Percentiles rank a stretch among this genome's conserved stretches.
Evolutionary conservation across 2,797 vertebrate species (phyloP).

Genomic region (Eurystomus glaucurus): DNA sequence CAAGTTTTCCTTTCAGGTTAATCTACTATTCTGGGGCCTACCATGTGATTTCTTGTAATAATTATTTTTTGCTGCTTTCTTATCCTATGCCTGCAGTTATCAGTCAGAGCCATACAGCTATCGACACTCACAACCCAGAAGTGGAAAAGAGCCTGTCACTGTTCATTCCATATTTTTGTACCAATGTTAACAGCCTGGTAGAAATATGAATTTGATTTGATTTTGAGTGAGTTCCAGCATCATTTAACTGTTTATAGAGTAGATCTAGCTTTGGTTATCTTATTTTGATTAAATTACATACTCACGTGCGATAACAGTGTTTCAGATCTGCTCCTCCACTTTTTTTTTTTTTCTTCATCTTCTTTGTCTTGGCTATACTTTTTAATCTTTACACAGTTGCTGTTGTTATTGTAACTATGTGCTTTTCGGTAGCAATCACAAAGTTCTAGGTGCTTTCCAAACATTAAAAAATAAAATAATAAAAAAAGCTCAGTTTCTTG

Average conservation of each 20-base stretch:
- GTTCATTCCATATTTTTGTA: not conserved
- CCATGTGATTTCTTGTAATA: not conserved
- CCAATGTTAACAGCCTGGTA: not conserved
- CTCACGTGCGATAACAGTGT: not conserved
- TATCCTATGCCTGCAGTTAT: slow-evolving; percentile 33
- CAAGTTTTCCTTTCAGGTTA: not conserved
- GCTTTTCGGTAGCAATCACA: not conserved
- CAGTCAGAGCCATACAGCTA: slow-evolving; percentile 14
- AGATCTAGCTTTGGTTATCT: not conserved
- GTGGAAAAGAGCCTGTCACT: slow-evolving; percentile 52
- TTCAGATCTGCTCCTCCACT: not conserved
- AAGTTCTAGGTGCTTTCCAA: slow-evolving; percentile 62
- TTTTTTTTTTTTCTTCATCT: not conserved
- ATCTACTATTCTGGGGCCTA: not conserved
- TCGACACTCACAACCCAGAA: slow-evolving; percentile 21
- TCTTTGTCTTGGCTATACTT: not conserved
- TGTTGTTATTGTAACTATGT: not conserved
- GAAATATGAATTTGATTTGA: slow-evolving; percentile 44
- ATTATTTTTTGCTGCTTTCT: not conserved
- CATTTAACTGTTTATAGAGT: slow-evolving; percentile 16
- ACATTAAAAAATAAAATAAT: not conserved
- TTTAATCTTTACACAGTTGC: not conserved
- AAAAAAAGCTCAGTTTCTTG: not conserved
- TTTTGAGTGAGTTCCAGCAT: slow-evolving; percentile 31
- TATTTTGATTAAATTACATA: slow-evolving; percentile 7